A percentile compares a stretch with the other conserved stretches of the same genome.
phyloP scores from a whole-genome alignment of 2,888 invertebrate genomes.

The Netelia inedita region DNA sequence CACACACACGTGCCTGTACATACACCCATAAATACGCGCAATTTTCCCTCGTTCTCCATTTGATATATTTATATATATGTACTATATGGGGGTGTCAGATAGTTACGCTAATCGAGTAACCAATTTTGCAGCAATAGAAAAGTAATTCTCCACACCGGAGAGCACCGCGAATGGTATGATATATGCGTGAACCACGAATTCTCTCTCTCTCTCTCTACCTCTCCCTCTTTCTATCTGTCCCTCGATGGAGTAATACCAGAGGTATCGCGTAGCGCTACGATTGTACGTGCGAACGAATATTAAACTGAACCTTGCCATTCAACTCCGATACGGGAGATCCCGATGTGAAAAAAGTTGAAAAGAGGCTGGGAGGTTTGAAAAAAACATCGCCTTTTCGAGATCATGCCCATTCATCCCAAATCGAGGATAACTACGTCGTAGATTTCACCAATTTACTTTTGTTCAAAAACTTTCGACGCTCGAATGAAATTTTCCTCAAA shows the following conservation, averaged over 20 bases:
- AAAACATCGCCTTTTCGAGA: neutral
- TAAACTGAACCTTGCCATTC: constrained; percentile 52
- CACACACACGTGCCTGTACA: constrained; percentile 39
- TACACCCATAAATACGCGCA: neutral
- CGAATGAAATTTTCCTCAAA: no score
- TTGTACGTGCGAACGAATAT: constrained; percentile 62
- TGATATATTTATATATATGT: constrained; percentile 32
- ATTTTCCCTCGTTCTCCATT: constrained; percentile 31
- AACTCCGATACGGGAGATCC: neutral
- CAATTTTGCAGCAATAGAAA: constrained; percentile 81
- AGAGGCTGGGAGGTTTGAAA: neutral
- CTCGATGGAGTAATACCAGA: neutral
- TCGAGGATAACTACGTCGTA: neutral
- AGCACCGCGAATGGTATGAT: constrained; percentile 26
- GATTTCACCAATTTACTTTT: no score
- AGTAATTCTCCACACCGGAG: constrained; percentile 73
- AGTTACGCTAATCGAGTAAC: constrained; percentile 83
- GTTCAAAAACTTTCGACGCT: no score
- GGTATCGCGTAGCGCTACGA: constrained; percentile 45
- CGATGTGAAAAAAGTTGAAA: neutral
- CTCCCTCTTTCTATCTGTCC: neutral
- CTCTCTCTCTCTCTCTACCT: neutral
- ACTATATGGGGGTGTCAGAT: constrained; percentile 75
- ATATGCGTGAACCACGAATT: neutral
- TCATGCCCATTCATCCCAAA: neutral